Percentiles rank a stretch among this genome's conserved stretches.
These are phyloP conservation scores for Hydrotaea cyrtoneurina DNA, from an alignment of 2,888 invertebrate genomes.

Conservation along the genomic window DNA sequence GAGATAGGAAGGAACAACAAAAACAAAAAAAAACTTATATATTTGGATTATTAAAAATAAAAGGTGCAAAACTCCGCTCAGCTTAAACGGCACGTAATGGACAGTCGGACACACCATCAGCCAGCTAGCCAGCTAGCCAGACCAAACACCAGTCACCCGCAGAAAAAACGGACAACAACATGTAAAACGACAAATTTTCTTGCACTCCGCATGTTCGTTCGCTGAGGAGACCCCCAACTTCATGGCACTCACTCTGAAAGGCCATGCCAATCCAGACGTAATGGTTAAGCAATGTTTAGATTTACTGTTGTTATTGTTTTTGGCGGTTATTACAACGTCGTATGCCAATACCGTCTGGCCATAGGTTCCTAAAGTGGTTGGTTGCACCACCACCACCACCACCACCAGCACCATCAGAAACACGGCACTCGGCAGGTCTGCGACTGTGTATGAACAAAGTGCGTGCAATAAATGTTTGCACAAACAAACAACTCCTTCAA, in stretches of 20 bases:
- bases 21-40: conserved; percentile 40
- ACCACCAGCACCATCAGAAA: background rate
- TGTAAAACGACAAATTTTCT: conserved; percentile 48
- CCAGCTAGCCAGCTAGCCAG: conserved; percentile 1
- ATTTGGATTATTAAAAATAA: conserved; percentile 56
- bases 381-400: conserved; percentile 32
- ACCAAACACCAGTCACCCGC: background rate
- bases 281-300: conserved; percentile 49
- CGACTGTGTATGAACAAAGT: conserved; percentile 50
- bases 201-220: conserved; percentile 32
- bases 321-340: background rate
- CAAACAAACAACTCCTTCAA: conserved; percentile 44
- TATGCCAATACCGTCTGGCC: background rate
- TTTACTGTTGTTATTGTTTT: conserved; percentile 15
- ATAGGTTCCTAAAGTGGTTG: conserved; percentile 50
- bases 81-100: conserved; percentile 41
- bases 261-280: conserved; percentile 32
- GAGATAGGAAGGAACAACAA: background rate
- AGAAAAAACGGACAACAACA: conserved; percentile 7
- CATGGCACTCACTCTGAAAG: background rate
- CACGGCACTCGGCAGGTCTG: too few relatives aligned
- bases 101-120: background rate
- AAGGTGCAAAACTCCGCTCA: conserved; percentile 37
- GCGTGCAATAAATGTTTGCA: conserved; percentile 63
- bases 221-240: background rate